These are phyloP conservation scores for Dysdera silvatica DNA, from an alignment of 1,140 invertebrate species.

Conservation along the genomic window DNA sequence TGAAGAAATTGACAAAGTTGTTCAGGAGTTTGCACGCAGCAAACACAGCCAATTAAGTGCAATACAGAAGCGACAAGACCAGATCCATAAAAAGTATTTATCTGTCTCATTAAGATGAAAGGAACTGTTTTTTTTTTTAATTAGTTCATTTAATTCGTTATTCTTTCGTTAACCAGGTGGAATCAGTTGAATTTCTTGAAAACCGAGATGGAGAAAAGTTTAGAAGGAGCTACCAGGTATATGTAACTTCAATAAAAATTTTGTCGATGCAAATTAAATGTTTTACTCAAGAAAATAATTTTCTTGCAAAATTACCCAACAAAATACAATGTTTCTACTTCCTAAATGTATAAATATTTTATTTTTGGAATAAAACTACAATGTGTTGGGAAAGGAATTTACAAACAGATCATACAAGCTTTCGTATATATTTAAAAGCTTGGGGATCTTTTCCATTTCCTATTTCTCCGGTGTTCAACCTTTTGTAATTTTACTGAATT, in stretches of 20 bases:
- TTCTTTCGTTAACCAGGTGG: conserved; percentile 47
- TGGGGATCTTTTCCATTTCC: no score
- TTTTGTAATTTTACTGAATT: no score
- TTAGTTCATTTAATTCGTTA: no score
- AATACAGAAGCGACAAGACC: conserved; percentile 62
- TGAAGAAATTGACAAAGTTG: conserved; percentile 77
- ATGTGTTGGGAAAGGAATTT: no score
- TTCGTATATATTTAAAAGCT: no score
- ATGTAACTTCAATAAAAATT: conserved; percentile 18
- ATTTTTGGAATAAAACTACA: no score
- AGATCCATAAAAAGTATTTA: conserved; percentile 62
- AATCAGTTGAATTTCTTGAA: conserved; percentile 80
- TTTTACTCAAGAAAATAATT: neutral
- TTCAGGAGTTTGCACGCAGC: conserved; percentile 72
- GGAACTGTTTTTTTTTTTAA: no score
- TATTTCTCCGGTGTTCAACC: no score
- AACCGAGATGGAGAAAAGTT: conserved; percentile 77
- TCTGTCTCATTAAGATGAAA: neutral
- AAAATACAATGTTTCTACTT: no score
- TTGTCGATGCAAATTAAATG: neutral
- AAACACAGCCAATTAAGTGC: conserved; percentile 82
- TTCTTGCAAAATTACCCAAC: no score
- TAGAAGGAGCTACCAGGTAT: conserved; percentile 79
- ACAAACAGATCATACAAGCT: no score
- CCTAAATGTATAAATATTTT: no score